Conservation (phyloP, 2,797 vertebrate species). For the Siniperca scherzeri region DNA sequence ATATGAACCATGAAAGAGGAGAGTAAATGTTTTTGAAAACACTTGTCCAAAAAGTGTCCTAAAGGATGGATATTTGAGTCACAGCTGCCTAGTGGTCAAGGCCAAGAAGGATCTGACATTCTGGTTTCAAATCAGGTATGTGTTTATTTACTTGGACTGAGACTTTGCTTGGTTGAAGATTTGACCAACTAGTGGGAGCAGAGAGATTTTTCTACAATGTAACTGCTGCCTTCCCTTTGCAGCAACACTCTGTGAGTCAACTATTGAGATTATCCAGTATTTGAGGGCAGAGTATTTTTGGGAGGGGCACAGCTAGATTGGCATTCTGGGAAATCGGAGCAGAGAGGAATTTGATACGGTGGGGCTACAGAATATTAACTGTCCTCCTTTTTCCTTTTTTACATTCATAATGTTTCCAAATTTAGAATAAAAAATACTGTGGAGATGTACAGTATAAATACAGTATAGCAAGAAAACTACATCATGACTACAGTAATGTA, state of each 20-base stretch:
- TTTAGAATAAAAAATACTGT: not conserved
- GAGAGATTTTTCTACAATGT: not conserved
- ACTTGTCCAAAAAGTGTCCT: conserved; percentile 15
- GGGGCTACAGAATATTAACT: not conserved
- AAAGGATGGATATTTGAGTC: conserved; percentile 45
- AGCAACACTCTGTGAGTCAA: conserved; percentile 4
- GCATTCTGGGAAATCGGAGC: conserved; percentile 60
- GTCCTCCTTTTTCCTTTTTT: not conserved
- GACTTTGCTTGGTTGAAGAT: not conserved
- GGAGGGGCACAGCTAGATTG: conserved; percentile 55
- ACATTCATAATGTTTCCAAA: not conserved
- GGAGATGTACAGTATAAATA: not conserved
- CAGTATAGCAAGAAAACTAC: not conserved
- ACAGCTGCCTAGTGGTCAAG: conserved; percentile 29
- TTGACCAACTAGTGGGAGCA: conserved; percentile 24
- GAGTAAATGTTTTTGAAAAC: conserved; percentile 35
- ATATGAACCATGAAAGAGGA: conserved; percentile 41
- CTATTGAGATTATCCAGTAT: conserved; percentile 17
- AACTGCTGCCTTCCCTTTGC: not conserved
- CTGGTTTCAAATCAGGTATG: conserved; percentile 66
- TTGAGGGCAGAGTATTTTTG: conserved; percentile 50
- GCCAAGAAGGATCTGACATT: conserved; percentile 38
- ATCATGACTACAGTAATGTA: not conserved
- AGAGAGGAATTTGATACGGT: conserved; percentile 24
- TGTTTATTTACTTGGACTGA: conserved; percentile 21